Percentiles rank a stretch among this genome's conserved stretches.
These are phyloP conservation scores for Puntigrus tetrazona DNA, from an alignment of 2,113 vertebrate genomes.

Conservation along the genomic window DNA sequence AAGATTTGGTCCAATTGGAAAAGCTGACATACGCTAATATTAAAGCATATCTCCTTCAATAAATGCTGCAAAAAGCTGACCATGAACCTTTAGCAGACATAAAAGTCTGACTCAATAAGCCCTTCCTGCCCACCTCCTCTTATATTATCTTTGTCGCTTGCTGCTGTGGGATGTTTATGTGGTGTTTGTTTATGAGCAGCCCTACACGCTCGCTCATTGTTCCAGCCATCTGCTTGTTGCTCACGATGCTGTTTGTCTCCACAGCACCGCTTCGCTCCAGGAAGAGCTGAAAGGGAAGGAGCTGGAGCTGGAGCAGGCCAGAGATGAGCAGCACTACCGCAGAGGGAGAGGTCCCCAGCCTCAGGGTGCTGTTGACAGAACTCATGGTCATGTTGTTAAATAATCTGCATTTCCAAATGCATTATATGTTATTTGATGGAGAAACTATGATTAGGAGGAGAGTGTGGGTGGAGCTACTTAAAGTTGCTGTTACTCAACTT, in stretches of 20 bases:
- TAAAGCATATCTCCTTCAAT: background rate
- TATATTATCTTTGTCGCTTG: background rate
- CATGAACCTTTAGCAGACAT: background rate
- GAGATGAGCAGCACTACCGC: conserved; percentile 80
- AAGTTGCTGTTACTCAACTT: background rate
- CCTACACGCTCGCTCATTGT: conserved; percentile 12
- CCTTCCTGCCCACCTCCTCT: background rate
- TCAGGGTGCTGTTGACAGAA: conserved; percentile 54
- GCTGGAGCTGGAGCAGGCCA: conserved; percentile 86
- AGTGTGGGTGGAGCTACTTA: background rate
- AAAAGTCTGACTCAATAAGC: background rate
- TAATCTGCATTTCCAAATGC: background rate
- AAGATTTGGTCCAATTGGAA: too few species aligned
- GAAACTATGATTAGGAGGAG: background rate
- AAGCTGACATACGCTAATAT: background rate
- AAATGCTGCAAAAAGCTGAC: background rate
- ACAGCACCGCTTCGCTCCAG: conserved; percentile 88
- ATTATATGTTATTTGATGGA: background rate
- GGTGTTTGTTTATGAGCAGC: conserved; percentile 12
- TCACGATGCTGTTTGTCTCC: conserved; percentile 50
- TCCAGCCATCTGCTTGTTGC: conserved; percentile 18
- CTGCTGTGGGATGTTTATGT: conserved; percentile 9
- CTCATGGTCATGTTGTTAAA: background rate
- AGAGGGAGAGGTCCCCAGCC: conserved; percentile 66
- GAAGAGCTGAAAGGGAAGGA: conserved; percentile 88